These are phyloP conservation scores for Formica exsecta DNA, from an alignment of 1,140 invertebrate species.

Conservation along the genomic window DNA sequence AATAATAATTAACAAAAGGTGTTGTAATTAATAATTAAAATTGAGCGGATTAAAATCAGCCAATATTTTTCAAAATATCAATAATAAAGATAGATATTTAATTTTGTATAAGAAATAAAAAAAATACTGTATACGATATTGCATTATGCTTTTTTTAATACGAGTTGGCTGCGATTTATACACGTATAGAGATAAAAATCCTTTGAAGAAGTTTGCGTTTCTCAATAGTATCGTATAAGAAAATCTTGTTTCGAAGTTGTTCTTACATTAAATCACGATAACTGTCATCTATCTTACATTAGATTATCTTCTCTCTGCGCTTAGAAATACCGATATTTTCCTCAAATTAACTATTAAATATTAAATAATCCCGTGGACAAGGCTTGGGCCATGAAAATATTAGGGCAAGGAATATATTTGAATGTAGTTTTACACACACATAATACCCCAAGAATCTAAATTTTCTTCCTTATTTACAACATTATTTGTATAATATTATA, in stretches of 20 bases:
- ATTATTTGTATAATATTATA: no score
- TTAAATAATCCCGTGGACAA: slow-evolving; percentile 12
- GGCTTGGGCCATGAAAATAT: background rate
- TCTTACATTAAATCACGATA: slow-evolving; percentile 5
- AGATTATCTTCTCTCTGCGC: background rate
- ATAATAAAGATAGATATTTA: background rate
- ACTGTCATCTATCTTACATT: background rate
- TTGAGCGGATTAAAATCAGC: background rate
- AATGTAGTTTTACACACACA: background rate
- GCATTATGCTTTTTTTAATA: slow-evolving; percentile 11
- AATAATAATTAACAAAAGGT: background rate
- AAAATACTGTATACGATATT: background rate
- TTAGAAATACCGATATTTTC: background rate
- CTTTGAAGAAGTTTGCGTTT: slow-evolving; percentile 4
- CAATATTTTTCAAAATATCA: background rate
- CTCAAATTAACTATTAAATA: background rate
- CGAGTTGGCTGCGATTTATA: background rate
- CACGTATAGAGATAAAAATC: background rate
- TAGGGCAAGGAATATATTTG: background rate
- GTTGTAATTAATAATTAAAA: slow-evolving; percentile 10
- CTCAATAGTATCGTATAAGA: background rate
- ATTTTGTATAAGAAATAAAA: background rate
- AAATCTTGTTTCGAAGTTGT: background rate
- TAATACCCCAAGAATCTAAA: no score
- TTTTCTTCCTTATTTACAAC: no score